Conservation (phyloP, 2,888 invertebrate genomes). For the Pristionchus entomophagus region DNA sequence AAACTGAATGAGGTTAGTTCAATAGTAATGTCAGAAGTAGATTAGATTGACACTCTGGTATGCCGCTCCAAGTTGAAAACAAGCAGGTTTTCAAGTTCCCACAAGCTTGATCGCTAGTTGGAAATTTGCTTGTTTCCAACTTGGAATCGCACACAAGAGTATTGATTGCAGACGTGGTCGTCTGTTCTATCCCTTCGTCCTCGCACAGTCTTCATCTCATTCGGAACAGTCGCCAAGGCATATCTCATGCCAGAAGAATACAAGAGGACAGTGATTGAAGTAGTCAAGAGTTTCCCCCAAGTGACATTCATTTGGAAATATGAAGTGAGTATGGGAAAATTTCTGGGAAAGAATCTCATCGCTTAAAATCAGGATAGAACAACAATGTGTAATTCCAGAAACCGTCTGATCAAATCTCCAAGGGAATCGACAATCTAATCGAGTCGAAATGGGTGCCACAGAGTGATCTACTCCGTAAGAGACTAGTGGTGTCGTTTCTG, state of each 20-base stretch:
- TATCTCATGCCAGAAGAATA: conserved; percentile 54
- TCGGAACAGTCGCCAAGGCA: conserved; percentile 60
- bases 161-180: conserved; percentile 36
- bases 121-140: too few species aligned
- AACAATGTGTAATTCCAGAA: neutral
- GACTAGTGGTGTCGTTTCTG: too few species aligned
- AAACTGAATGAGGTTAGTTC: neutral
- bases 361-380: neutral
- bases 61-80: neutral
- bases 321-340: conserved; percentile 51
- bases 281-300: conserved; percentile 53
- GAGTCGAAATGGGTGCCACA: conserved; percentile 25
- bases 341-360: neutral
- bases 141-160: neutral
- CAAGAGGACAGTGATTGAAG: conserved; percentile 51
- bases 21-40: neutral
- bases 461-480: neutral
- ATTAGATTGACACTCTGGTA: neutral
- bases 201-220: conserved; percentile 53
- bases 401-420: neutral
- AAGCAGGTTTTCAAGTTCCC: neutral
- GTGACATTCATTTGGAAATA: conserved; percentile 63
- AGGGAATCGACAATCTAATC: conserved; percentile 7
- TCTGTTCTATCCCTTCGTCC: neutral
- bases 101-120: too few species aligned